These are phyloP conservation scores for Tachina lurida DNA, from an alignment of 2,888 invertebrate species.

Conservation along the genomic window DNA sequence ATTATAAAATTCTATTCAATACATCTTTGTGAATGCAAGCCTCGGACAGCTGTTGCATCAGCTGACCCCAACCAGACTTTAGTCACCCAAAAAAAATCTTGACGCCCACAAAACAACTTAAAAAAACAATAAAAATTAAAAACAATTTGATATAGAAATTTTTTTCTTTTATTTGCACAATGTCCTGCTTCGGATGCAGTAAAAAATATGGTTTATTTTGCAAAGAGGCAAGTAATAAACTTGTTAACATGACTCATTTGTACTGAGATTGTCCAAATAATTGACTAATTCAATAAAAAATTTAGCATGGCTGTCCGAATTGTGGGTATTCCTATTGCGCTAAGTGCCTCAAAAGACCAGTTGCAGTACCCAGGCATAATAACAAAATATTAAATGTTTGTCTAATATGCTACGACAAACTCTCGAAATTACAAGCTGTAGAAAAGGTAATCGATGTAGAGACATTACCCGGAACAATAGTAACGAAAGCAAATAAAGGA, in stretches of 20 bases:
- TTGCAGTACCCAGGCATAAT: constrained; percentile 85
- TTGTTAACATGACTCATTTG: constrained; percentile 25
- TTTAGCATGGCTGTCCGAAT: constrained; percentile 90
- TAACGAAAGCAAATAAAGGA: constrained; percentile 71
- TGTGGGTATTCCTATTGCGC: constrained; percentile 93
- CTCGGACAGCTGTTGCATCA: constrained; percentile 31
- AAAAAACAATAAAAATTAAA: constrained; percentile 8
- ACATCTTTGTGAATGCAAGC: not conserved
- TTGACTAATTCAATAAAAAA: not conserved
- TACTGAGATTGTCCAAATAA: constrained; percentile 6
- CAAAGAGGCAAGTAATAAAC: constrained; percentile 86
- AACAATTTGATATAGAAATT: not conserved
- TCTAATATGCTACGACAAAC: constrained; percentile 82
- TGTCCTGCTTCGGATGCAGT: constrained; percentile 90
- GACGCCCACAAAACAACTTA: not conserved
- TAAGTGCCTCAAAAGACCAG: constrained; percentile 90
- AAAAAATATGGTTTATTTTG: constrained; percentile 88
- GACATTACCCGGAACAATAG: constrained; percentile 84
- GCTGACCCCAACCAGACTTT: constrained; percentile 24
- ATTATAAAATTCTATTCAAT: constrained; percentile 4
- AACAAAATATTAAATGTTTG: constrained; percentile 88
- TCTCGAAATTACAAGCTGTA: constrained; percentile 76
- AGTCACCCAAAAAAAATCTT: not conserved
- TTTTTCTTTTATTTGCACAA: constrained; percentile 76
- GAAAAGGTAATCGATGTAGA: constrained; percentile 77